These are phyloP conservation scores for Scaptomyza tumidula DNA, from an alignment of 2,888 invertebrate species.

Conservation along the genomic window DNA sequence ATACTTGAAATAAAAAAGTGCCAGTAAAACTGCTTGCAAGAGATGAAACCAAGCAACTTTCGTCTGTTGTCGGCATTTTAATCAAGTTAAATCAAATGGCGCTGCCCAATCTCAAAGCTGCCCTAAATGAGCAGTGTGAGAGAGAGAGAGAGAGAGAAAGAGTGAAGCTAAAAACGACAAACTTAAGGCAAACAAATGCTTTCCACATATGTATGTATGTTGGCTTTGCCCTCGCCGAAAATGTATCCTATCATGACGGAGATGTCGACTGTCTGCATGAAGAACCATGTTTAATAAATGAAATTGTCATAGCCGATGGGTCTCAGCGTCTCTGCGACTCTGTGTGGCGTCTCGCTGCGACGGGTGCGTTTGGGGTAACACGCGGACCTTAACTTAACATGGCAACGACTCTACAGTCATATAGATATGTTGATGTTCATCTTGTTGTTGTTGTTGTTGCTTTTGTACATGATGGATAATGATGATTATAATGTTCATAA, in stretches of 20 bases:
- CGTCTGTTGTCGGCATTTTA: slow-evolving; percentile 17
- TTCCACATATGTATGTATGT: slow-evolving; percentile 4
- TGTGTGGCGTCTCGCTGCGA: slow-evolving; percentile 9
- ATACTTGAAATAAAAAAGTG: too few relatives aligned
- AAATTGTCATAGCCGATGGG: slow-evolving; percentile 72
- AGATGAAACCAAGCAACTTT: too few relatives aligned
- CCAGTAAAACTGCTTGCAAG: too few relatives aligned
- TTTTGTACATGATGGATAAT: too few relatives aligned
- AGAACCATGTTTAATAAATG: slow-evolving; percentile 73
- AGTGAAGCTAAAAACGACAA: neutral
- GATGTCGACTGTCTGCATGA: slow-evolving; percentile 23
- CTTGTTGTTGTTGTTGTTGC: too few relatives aligned
- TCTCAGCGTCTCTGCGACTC: slow-evolving; percentile 15
- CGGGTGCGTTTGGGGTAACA: neutral
- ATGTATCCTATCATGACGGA: slow-evolving; percentile 28
- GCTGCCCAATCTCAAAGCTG: slow-evolving; percentile 5
- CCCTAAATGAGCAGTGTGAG: slow-evolving; percentile 23
- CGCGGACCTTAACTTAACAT: slow-evolving; percentile 28
- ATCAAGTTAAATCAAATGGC: slow-evolving; percentile 26
- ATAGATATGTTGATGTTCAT: too few relatives aligned
- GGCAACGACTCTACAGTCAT: slow-evolving; percentile 23
- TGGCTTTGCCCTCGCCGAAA: slow-evolving; percentile 11
- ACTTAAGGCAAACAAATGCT: slow-evolving; percentile 6
- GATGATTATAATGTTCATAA: neutral
- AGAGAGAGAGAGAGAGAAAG: too few relatives aligned